Evolutionary conservation across 1,140 invertebrate genomes (phyloP), one percentile per base, ranked within the genome.

Genomic region (Forficula auricularia): DNA sequence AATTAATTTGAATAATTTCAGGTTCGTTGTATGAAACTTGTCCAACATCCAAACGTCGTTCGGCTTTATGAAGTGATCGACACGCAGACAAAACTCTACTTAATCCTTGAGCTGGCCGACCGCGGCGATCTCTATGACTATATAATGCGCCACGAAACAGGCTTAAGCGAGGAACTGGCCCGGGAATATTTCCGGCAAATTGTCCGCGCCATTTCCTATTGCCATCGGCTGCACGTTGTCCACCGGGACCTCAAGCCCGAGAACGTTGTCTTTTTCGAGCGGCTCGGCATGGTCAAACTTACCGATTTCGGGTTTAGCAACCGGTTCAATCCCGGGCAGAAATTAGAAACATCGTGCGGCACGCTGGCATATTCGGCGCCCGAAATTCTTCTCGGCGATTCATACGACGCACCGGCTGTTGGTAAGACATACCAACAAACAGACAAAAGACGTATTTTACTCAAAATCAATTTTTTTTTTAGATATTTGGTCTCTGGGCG

Each of bases 221-320:
- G 96, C 68, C 94, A 98, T 70, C 81, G 86, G 62, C 71, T 90
- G 19, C 84, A 89, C 57, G 86, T 92, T 12, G 83, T 89, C 15
- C 87, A 90, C 62, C 75, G 96, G 46, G 96, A 99, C 65, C 69
- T 98, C 43, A 97, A 98, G 64, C 94, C 94, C 13, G 95, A 98
- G 65, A 98, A 98, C 70, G 91, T 98, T 36, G 89, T 98, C 2
- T 97, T 98, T 64, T 98, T 98, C 61, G 87, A 97, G 65, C 94
- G 92, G 64, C 67, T 90, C 45, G 92, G 91, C 37, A 73, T 92
- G 57, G 95, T 99, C 2, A 99, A 99, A 70, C 71, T 99, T 42
- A 98, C 96, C 38, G 96, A 98, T 64, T 99, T 99, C 70, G 95
- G 96, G 30, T 98, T 99, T 64, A 95, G 90, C 60, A 90, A 88